Percentiles rank a stretch among this genome's conserved stretches.
phyloP scores from a whole-genome alignment of 2,888 invertebrate genomes.

The Parascotia fuliginaria region DNA sequence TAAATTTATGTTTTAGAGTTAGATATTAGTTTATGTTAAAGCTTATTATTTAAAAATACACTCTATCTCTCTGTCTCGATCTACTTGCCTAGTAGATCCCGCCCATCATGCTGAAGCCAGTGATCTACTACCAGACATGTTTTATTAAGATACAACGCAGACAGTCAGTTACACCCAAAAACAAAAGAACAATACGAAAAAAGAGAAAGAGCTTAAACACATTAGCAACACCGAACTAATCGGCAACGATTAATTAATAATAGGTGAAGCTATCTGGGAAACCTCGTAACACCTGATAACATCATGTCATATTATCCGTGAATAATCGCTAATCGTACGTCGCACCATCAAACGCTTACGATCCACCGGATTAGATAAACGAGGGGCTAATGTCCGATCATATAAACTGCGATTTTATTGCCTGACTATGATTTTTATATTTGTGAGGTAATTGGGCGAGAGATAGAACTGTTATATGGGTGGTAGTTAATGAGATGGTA shows the following conservation, averaged over 20 bases:
- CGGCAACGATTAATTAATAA: not conserved
- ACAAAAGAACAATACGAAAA: not conserved
- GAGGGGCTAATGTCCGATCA: slow-evolving; percentile 25
- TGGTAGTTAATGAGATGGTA: too few species aligned
- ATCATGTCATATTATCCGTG: slow-evolving; percentile 18
- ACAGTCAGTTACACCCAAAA: too few species aligned
- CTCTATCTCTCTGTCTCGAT: too few species aligned
- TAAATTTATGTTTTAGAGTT: too few species aligned
- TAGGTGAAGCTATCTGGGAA: slow-evolving; percentile 2
- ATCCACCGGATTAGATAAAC: slow-evolving; percentile 42
- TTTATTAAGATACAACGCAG: too few species aligned
- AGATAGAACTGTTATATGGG: not conserved
- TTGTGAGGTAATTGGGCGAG: not conserved
- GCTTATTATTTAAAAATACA: too few species aligned
- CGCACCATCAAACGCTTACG: slow-evolving; percentile 31
- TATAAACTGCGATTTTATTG: slow-evolving; percentile 27
- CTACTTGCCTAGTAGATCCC: too few species aligned
- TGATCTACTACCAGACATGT: too few species aligned
- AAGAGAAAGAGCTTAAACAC: not conserved
- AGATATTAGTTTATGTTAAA: too few species aligned
- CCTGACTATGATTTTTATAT: slow-evolving; percentile 12
- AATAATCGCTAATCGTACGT: slow-evolving; percentile 22
- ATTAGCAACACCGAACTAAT: not conserved
- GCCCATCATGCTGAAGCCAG: too few species aligned
- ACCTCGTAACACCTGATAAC: slow-evolving; percentile 13